These are phyloP conservation scores for Drosophila aff. DNA, from an alignment of 1,140 invertebrate species.

Conservation along the genomic window DNA sequence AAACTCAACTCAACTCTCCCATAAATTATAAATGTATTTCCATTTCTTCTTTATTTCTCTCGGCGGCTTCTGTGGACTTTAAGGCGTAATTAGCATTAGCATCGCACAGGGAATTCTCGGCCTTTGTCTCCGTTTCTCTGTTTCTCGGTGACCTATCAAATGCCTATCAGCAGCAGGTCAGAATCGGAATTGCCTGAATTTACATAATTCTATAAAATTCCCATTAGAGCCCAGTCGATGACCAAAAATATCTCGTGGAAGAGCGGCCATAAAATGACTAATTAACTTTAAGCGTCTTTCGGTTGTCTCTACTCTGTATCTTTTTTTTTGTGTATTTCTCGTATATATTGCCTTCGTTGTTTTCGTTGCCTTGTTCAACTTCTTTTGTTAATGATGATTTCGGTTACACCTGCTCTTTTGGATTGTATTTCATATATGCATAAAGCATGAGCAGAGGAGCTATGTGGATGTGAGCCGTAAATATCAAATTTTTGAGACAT, in stretches of 20 bases:
- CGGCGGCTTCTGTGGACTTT: constrained; percentile 21
- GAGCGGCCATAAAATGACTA: constrained; percentile 66
- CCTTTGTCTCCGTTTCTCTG: constrained; percentile 19
- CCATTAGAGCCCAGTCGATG: constrained; percentile 64
- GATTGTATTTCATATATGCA: constrained; percentile 28
- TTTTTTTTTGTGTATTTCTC: constrained; percentile 18
- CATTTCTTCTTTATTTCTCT: constrained; percentile 13
- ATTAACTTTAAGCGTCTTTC: constrained; percentile 73
- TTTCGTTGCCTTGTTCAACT: constrained; percentile 36
- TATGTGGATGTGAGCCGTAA: constrained; percentile 27
- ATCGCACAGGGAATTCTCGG: constrained; percentile 30
- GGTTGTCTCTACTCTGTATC: constrained; percentile 25
- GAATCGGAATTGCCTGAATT: constrained; percentile 52
- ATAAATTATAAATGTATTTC: constrained; percentile 52
- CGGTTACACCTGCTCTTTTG: constrained; percentile 41
- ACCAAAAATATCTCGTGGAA: constrained; percentile 34
- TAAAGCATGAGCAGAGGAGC: constrained; percentile 9
- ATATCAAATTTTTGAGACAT: constrained; percentile 53
- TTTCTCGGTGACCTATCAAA: constrained; percentile 59
- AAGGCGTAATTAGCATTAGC: constrained; percentile 71
- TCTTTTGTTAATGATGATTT: constrained; percentile 49
- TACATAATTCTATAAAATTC: constrained; percentile 78
- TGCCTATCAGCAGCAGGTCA: constrained; percentile 63
- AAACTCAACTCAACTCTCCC: constrained; percentile 46
- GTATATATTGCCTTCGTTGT: constrained; percentile 40